Base-by-base conservation (phyloP, 2,888 invertebrate species). In the Notodonta dromedarius region DNA sequence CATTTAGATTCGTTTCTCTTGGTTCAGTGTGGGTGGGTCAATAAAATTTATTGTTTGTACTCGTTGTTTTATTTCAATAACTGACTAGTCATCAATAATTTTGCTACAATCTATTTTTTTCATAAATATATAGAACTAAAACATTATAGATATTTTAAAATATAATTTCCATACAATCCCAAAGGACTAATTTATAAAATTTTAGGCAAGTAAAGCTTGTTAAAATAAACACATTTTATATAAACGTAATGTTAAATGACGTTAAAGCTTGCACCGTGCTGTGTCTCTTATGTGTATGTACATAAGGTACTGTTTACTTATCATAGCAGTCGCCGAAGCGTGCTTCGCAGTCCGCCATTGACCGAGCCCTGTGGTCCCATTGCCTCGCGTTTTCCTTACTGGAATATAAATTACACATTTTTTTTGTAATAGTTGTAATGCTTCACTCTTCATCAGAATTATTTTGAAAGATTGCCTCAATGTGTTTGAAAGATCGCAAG, bases 381-480 rank as follows among this genome's bases (percentile, higher is more conserved):
- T 89, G 82, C 6, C 76, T 69, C 0, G 94, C 93, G 69, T 93
- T 90, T 70, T 93, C 91, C 75, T 87, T 90, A 73, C 94, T 94
- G 84, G 4, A 63, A 66, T 24, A 24, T 2, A 24, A 52, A 50
- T 40, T 9, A 40, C 40, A 40, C 2, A 40, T 2, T 24, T 24
- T 24, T 24, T 24, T 2, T 2, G 2, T 2, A 24, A 24, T 24
- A 35, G 7, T 35, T 35, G 7, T 35, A 4, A 35, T 35, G 35
- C 2, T 35, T 35, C 35, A 35, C 7, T 35, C 5, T 4, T 6
- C 35, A 35, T 24, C 24, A 2, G 24, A 24, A 24, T 24, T 24
- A 1, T 24, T 24, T 24, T 24, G 24, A 24, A 24, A 24, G 24
- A 24, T 2, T 24, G 24, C 1, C 24, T 24, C 24, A 24, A 24